Evolutionary conservation across 2,888 invertebrate genomes (phyloP).

Genomic region (Pristionchus entomophagus): DNA sequence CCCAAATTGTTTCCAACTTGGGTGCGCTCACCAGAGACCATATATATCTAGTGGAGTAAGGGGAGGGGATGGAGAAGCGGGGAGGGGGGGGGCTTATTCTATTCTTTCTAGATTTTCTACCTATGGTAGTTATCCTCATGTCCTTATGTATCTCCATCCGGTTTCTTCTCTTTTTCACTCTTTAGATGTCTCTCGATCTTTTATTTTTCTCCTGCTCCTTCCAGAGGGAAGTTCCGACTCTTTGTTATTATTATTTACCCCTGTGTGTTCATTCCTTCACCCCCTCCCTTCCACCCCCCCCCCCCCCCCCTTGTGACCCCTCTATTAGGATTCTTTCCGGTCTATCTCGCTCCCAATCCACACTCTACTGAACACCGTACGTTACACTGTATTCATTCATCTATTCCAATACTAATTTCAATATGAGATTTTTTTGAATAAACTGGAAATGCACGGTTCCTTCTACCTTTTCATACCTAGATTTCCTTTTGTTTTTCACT

Average conservation of each 20-base stretch:
- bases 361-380: not conserved
- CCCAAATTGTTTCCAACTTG: too few species aligned
- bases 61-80: too few species aligned
- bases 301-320: too few species aligned
- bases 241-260: not conserved
- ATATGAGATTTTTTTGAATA: too few species aligned
- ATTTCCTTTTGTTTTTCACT: too few species aligned
- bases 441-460: too few species aligned
- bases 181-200: not conserved
- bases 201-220: too few species aligned
- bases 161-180: not conserved
- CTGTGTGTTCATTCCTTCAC: not conserved
- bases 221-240: too few species aligned
- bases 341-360: not conserved
- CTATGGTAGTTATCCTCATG: constrained; percentile 5
- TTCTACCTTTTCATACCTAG: too few species aligned
- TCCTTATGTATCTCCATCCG: not conserved
- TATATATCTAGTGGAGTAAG: too few species aligned
- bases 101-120: not conserved
- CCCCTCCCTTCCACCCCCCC: not conserved
- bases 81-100: not conserved
- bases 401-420: not conserved
- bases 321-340: constrained; percentile 23
- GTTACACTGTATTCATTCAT: not conserved
- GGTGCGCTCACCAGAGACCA: too few species aligned